Evolutionary conservation across 2,113 vertebrate species (phyloP), one percentile per base, ranked within the genome.

Genomic region (Paradoxurus hermaphroditus): DNA sequence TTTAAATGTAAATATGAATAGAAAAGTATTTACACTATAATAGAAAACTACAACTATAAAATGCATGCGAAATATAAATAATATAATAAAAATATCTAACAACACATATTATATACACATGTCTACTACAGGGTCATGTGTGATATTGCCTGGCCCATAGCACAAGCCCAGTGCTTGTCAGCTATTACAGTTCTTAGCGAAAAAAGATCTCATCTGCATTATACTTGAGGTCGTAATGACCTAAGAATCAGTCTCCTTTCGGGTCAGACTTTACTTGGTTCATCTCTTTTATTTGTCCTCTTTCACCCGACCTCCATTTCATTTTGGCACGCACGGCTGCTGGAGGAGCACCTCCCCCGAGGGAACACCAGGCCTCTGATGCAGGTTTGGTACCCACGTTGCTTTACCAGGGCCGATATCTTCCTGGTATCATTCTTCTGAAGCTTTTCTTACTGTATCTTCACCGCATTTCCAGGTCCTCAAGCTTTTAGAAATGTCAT

Each of bases 331-430:
- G 31, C 13, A 25, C 9, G 10, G 8, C 29, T 56, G 1, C 25
- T 25, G 11, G 7, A 7, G 23, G 3, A 21, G 27, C 12, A 25
- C 0, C 29, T 4, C 7, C 23, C 3, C 15, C 1, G 11, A 4
- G 6, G 21, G 5, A 84, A 7, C 1, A 3, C 34, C 31, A 5
- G 13, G 4, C 31, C 3, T 3, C 1, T 21, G 4, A 19, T 23
- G 13, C 7, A 0, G 4, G 27, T 11, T 18, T 0, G 8, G 21
- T n/a, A 21, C 15, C 36, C 11, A 3, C 1, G 0, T 3, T 0
- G 4, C n/a, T 44, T n/a, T 1, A 0, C 7, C 15, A 1, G 4
- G 34, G 19, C 4, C 41, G 7, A 7, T 18, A 31, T 27, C 73
- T 46, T 77, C 41, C 44, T 44, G 41, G 15, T 31, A 31, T 18